Percentiles rank a stretch among this genome's conserved stretches.
Conservation (phyloP, 1,140 invertebrate genomes). For the Musca domestica region DNA sequence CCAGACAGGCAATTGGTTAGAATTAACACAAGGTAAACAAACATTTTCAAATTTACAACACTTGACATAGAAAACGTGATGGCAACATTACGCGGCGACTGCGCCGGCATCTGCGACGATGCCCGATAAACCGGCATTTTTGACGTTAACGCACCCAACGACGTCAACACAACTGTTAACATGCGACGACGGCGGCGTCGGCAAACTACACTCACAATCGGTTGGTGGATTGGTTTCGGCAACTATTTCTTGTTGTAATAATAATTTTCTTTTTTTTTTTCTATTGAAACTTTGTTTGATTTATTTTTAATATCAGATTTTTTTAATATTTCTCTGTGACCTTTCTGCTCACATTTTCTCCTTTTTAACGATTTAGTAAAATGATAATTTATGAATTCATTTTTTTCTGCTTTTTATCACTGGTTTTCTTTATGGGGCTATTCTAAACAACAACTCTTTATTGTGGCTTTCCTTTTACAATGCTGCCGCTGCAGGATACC, state of each 20-base stretch:
- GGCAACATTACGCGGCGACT: not conserved
- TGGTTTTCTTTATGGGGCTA: too few species aligned
- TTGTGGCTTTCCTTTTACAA: too few species aligned
- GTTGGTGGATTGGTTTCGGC: not conserved
- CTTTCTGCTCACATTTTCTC: too few species aligned
- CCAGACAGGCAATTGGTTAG: not conserved
- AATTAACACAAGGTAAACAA: conserved; percentile 13
- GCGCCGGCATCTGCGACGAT: not conserved
- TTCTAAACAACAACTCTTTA: too few species aligned
- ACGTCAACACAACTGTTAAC: not conserved
- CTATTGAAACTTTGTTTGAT: not conserved
- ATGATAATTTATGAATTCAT: too few species aligned
- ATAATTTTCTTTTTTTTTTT: conserved; percentile 1
- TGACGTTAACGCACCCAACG: not conserved
- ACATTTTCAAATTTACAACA: conserved; percentile 13
- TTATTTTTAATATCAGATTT: too few species aligned
- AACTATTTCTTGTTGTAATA: not conserved
- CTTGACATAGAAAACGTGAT: conserved; percentile 19
- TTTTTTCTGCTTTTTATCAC: too few species aligned
- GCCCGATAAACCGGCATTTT: conserved; percentile 9
- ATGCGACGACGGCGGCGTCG: not conserved
- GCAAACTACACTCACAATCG: not conserved
- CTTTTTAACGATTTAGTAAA: too few species aligned
- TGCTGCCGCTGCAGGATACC: too few species aligned
- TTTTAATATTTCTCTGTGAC: too few species aligned